Conservation (phyloP, 2,113 vertebrate genomes). For the Brienomyrus brachyistius region DNA sequence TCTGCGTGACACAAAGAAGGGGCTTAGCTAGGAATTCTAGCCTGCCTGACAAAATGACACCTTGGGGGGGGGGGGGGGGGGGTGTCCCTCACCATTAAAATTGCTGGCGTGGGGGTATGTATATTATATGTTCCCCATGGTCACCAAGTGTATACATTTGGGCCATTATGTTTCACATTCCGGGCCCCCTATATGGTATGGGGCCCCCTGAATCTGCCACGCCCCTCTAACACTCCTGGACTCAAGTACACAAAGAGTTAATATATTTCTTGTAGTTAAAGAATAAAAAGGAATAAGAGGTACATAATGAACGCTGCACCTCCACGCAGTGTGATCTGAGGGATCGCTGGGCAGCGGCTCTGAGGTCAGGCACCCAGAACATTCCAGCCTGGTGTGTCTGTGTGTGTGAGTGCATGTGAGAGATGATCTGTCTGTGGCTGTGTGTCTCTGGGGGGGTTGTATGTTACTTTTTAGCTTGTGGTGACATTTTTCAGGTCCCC, state of each 20-base stretch:
- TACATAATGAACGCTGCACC: not conserved
- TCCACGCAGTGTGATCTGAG: not conserved
- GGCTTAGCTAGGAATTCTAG: not conserved
- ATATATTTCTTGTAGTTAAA: not conserved
- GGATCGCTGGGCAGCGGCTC: too few relatives aligned
- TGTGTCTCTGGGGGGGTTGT: not conserved
- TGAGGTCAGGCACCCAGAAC: too few relatives aligned
- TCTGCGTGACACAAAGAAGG: not conserved
- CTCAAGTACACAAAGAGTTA: not conserved
- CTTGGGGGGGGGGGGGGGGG: not conserved
- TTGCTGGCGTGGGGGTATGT: not conserved
- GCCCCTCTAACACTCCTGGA: not conserved
- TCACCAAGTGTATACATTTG: not conserved
- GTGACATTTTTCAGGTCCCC: not conserved
- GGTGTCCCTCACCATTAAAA: not conserved
- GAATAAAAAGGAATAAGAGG: not conserved
- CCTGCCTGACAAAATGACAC: not conserved
- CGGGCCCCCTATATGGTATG: not conserved
- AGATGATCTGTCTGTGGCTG: not conserved
- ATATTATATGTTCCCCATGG: not conserved
- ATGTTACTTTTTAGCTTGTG: not conserved
- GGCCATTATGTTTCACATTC: not conserved
- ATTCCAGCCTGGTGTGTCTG: not conserved
- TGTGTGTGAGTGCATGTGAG: not conserved
- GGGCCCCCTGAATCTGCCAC: not conserved